Base-by-base conservation (phyloP, 1,140 invertebrate species). In the Bombus affinis region DNA sequence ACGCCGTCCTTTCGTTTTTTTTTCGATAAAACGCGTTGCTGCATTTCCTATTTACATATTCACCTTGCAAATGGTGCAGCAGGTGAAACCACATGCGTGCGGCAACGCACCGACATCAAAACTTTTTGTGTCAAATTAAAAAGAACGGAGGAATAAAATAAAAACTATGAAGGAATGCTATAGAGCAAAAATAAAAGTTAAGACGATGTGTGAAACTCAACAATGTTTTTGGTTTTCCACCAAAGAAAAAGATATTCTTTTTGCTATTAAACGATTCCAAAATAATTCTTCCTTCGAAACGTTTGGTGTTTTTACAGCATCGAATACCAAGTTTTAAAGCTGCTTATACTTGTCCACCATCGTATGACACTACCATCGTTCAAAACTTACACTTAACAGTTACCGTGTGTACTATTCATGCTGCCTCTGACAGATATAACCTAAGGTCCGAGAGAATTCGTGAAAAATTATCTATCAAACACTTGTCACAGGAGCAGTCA, bases 361-460 rank as follows among this genome's bases (percentile, higher is more conserved):
- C 59, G 12, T 62, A 10, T 12, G 28, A 62, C 28, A n/a, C 59
- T 12, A 62, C 59, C 12, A 22, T 1, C 8, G 6, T 32, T 15
- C 2, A 9, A 18, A 68, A 68, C 32, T 68, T 37, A 66, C 32
- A 35, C 18, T 13, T 18, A 66, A 32, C 65, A 35, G 1, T 66
- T 32, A 13, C 47, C 47, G 3, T 3, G 10, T 3, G 37, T 39
- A 39, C 9, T 13, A 13, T 39, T 71, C 25, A 28, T 53, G 18
- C 15, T 72, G 79, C 9, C 70, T 62, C 13, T 74, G 70, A 81
- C 39, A 73, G 44, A 65, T 81, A 35, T 18, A 6, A 13, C 62
- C 32, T 10, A 73, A 53, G 1, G 8, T 6, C 9, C 13, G 8
- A 18, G 65, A n/a, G 47, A 10, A 44, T 35, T 44, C 18, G 37